phyloP scores from a whole-genome alignment of 2,113 vertebrate species.

The Tympanuchus pallidicinctus region DNA sequence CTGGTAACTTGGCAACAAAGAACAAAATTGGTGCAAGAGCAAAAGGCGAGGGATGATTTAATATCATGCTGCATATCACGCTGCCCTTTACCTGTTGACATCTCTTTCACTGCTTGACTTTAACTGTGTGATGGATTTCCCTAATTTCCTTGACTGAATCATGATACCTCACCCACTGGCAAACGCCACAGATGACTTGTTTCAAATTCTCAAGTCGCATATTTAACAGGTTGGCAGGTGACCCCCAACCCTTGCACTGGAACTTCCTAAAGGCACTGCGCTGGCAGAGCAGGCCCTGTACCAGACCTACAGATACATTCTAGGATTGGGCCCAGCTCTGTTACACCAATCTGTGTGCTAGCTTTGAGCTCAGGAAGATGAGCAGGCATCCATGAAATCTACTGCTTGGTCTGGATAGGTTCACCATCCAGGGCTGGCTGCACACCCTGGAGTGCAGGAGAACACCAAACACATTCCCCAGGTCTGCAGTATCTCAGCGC shows the following conservation, averaged over 20 bases:
- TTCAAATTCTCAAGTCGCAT: not conserved
- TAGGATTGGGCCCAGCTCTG: not conserved
- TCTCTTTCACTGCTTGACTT: slow-evolving; percentile 24
- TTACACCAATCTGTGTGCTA: not conserved
- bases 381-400: not conserved
- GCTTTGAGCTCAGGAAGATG: not conserved
- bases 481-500: not conserved
- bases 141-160: slow-evolving; percentile 41
- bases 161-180: not conserved
- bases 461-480: not conserved
- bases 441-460: accelerated
- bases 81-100: slow-evolving; percentile 55
- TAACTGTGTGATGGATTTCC: slow-evolving; percentile 14
- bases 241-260: not conserved
- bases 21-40: slow-evolving; percentile 36
- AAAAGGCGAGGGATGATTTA: slow-evolving; percentile 67
- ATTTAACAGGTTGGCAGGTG: not conserved
- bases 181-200: not conserved
- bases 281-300: not conserved
- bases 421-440: not conserved
- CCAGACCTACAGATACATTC: not conserved
- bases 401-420: not conserved
- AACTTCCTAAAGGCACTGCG: not conserved
- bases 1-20: slow-evolving; percentile 63
- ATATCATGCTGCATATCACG: slow-evolving; percentile 16